These are phyloP conservation scores for Eristalis pertinax DNA, from an alignment of 2,888 invertebrate genomes.

Conservation along the genomic window DNA sequence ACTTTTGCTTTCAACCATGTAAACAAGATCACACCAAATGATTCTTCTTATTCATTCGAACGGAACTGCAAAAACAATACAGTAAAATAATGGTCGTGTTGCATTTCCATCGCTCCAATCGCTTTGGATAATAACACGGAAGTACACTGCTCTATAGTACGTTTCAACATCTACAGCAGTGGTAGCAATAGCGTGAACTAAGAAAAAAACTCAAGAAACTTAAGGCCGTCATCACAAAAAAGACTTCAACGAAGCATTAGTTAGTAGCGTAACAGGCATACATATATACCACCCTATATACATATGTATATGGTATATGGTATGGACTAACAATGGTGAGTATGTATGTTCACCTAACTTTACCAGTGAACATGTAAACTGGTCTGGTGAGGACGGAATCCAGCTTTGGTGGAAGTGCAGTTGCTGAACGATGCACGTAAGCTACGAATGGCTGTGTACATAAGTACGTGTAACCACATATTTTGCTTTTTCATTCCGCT, in stretches of 20 bases:
- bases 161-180: slow-evolving; percentile 49
- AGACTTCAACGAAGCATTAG: slow-evolving; percentile 12
- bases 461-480: not conserved
- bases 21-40: slow-evolving; percentile 24
- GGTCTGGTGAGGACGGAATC: slow-evolving; percentile 34
- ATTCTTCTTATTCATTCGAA: slow-evolving; percentile 33
- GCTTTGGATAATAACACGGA: slow-evolving; percentile 63
- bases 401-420: slow-evolving; percentile 22
- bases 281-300: too few relatives aligned
- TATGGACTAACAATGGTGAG: not conserved
- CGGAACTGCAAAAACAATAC: slow-evolving; percentile 30
- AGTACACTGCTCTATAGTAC: slow-evolving; percentile 42
- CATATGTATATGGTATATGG: not conserved
- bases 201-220: slow-evolving; percentile 34
- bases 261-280: not conserved
- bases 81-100: slow-evolving; percentile 33
- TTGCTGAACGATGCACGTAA: slow-evolving; percentile 12
- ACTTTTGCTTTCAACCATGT: not conserved
- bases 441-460: slow-evolving; percentile 26
- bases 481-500: slow-evolving; percentile 15
- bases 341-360: not conserved
- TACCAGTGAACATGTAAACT: slow-evolving; percentile 40
- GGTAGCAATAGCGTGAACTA: slow-evolving; percentile 42
- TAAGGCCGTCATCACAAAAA: slow-evolving; percentile 1
- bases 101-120: slow-evolving; percentile 56